Conservation (phyloP, 2,797 vertebrate species). For the Alauda arvensis region DNA sequence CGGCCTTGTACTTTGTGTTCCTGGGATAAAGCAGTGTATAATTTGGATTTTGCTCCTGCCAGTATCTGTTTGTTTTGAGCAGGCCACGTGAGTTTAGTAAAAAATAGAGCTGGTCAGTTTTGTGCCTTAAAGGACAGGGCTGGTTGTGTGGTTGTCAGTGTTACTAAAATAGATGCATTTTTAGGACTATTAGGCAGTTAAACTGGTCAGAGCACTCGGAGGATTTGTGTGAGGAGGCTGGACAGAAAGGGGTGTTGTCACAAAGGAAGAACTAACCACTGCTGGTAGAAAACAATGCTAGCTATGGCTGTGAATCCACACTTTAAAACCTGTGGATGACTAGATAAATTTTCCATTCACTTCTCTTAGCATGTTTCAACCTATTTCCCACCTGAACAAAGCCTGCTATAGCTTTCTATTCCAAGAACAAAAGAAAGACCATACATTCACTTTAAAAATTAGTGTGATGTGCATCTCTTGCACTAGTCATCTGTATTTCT, state of each 20-base stretch:
- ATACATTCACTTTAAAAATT: neutral
- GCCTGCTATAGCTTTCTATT: neutral
- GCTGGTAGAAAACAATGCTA: conserved; percentile 21
- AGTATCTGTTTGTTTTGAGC: conserved; percentile 59
- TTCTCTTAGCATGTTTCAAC: neutral
- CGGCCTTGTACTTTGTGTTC: conserved; percentile 57
- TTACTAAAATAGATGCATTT: conserved; percentile 19
- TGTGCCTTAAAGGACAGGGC: conserved; percentile 25
- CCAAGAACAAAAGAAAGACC: neutral
- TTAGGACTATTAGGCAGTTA: conserved; percentile 11
- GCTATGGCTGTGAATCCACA: conserved; percentile 7
- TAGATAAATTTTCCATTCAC: neutral
- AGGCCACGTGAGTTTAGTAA: conserved; percentile 22
- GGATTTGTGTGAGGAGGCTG: conserved; percentile 10
- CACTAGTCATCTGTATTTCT: neutral
- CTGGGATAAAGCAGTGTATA: conserved; percentile 53
- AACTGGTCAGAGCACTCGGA: neutral
- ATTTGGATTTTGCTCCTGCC: conserved; percentile 60
- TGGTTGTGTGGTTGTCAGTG: neutral
- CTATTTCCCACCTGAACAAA: conserved; percentile 14
- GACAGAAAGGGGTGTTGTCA: conserved; percentile 31
- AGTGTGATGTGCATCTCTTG: neutral
- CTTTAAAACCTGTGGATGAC: neutral
- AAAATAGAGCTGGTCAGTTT: conserved; percentile 47
- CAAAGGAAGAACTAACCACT: conserved; percentile 22